Evolutionary conservation across 2,888 invertebrate species (phyloP).

Genomic region (Lissonota sp.): DNA sequence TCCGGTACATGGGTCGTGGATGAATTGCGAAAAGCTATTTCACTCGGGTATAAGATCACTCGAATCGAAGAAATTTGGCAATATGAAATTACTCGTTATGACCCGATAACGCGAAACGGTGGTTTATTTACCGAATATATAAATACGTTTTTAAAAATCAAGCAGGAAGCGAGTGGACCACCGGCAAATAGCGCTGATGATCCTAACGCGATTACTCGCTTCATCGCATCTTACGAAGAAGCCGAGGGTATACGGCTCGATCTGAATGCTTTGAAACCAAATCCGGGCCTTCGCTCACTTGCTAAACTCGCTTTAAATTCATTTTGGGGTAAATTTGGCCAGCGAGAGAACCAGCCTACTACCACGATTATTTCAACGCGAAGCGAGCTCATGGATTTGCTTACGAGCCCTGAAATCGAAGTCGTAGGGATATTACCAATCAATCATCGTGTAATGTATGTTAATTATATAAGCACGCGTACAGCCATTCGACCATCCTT

Average conservation of each 20-base stretch:
- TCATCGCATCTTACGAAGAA: slow-evolving; percentile 5
- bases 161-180: slow-evolving; percentile 56
- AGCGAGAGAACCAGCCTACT: slow-evolving; percentile 18
- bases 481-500: too few species aligned
- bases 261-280: background rate
- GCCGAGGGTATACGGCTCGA: slow-evolving; percentile 14
- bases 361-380: background rate
- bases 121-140: slow-evolving; percentile 77
- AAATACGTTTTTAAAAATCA: slow-evolving; percentile 74
- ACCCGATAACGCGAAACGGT: slow-evolving; percentile 59
- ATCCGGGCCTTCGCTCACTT: slow-evolving; percentile 43
- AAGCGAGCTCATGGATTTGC: background rate
- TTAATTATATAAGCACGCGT: too few species aligned
- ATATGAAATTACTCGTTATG: slow-evolving; percentile 71
- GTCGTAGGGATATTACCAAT: too few species aligned
- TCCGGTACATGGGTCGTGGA: slow-evolving; percentile 77
- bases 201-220: background rate
- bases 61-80: slow-evolving; percentile 77
- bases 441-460: too few species aligned
- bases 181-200: background rate
- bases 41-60: slow-evolving; percentile 75
- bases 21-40: slow-evolving; percentile 76
- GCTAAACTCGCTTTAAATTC: slow-evolving; percentile 45
- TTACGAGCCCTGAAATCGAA: background rate
- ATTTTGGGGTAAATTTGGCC: slow-evolving; percentile 55